Base-by-base conservation (phyloP, 2,113 vertebrate species). In the Oenanthe oenanthe region DNA sequence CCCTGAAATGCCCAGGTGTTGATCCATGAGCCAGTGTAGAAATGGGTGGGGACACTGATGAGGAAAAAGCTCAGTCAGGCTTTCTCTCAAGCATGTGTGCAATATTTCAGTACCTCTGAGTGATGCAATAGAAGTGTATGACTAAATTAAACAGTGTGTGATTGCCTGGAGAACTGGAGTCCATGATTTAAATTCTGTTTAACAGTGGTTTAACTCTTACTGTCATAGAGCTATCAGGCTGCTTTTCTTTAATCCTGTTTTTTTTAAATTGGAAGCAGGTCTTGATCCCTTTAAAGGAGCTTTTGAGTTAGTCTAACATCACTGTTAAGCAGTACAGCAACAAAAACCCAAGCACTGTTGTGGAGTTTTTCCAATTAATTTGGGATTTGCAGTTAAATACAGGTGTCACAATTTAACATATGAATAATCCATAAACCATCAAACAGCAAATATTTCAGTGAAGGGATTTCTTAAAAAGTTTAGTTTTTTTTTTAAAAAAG, bases 301-400 rank as follows among this genome's bases (percentile, higher is more conserved):
- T 83, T 92, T 93, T 92, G 89, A 91, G 65, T 92, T 71, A 62
- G n/a, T 90, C 62, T 42, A 74, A 56, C n/a, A 13, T 83, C 89
- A 77, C 65, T 72, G 29, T 58, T 93, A 58, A 92, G 65, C 66
- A 72, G 53, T 76, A 77, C 63, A 75, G 48, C 76, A 50, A 85
- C 81, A 79, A 32, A 84, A 95, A 70, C 21, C 19, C 65, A 89
- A 83, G 47, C 63, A 61, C 32, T 7, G 6, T 25, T n/a, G 68
- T 34, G 28, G 40, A 61, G 34, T 73, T 93, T 95, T 94, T 73
- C 40, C 65, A 96, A 80, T 94, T 97, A 93, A 88, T 92, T 96
- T 60, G 71, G 65, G 50, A 84, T 87, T 97, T 89, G 73, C 53
- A 89, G 81, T 82, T 97, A 96, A 97, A 77, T 79, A 63, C 45